Evolutionary conservation across 2,797 vertebrate species (phyloP).

Genomic region (Iguana delicatissima): DNA sequence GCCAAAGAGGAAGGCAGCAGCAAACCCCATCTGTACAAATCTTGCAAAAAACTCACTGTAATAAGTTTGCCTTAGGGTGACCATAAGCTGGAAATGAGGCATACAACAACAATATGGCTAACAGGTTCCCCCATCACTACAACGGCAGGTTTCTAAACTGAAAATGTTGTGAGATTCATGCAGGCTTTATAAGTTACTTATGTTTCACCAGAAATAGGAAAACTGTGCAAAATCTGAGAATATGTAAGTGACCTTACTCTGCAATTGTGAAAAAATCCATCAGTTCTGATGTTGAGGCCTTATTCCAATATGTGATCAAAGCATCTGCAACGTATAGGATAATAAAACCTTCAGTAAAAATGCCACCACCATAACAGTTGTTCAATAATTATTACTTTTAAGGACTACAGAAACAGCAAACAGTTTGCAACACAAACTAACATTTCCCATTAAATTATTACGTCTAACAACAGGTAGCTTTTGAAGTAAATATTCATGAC

Average conservation of each 20-base stretch:
- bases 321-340: constrained; percentile 84
- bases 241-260: constrained; percentile 86
- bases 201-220: background rate
- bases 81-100: too few relatives aligned
- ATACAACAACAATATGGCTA: background rate
- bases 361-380: background rate
- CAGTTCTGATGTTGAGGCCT: constrained; percentile 90
- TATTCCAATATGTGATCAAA: constrained; percentile 97
- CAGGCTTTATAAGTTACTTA: background rate
- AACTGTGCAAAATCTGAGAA: background rate
- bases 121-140: background rate
- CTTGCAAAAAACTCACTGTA: too few relatives aligned
- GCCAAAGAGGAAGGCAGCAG: too few relatives aligned
- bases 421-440: background rate
- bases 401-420: background rate
- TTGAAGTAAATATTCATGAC: background rate
- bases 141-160: background rate
- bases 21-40: too few relatives aligned
- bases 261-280: constrained; percentile 97
- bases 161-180: background rate
- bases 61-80: too few relatives aligned
- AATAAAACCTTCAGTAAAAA: constrained; percentile 40
- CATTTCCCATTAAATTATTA: background rate
- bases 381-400: constrained; percentile 3
- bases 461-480: background rate